Conservation (phyloP, 2,797 vertebrate species). For the Erithacus rubecula region DNA sequence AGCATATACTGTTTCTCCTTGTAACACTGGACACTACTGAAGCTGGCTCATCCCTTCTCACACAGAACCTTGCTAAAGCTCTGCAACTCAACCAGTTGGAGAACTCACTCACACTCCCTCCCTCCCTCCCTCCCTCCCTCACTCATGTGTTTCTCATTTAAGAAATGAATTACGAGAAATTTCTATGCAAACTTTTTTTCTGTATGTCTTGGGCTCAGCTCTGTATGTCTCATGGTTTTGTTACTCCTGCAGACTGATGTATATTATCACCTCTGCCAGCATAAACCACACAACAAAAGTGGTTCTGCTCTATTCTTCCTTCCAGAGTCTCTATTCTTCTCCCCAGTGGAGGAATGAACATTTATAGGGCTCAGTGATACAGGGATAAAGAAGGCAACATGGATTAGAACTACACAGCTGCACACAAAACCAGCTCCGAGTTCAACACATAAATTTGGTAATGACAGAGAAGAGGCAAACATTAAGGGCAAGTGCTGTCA, state of each 20-base stretch:
- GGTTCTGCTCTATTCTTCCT: neutral
- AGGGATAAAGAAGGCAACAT: neutral
- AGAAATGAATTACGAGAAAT: neutral
- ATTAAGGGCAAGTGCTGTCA: accelerated
- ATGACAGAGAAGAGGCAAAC: neutral
- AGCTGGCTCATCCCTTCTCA: neutral
- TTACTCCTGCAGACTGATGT: neutral
- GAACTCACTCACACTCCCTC: neutral
- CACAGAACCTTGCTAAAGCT: neutral
- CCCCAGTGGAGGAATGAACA: neutral
- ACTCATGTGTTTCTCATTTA: neutral
- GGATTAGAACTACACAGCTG: neutral
- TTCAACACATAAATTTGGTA: neutral
- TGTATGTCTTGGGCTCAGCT: neutral
- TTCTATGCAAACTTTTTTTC: neutral
- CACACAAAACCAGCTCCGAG: neutral
- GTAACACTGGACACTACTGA: neutral
- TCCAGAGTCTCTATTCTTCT: neutral
- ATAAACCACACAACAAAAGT: neutral
- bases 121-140: neutral
- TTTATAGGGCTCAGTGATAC: neutral
- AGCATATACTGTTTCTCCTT: neutral
- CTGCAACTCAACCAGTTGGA: neutral
- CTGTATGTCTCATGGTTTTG: neutral
- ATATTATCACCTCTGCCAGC: neutral